Percentiles rank a stretch among this genome's conserved stretches.
Evolutionary conservation across 2,113 vertebrate genomes (phyloP).

Genomic region (Epinephelus lanceolatus): DNA sequence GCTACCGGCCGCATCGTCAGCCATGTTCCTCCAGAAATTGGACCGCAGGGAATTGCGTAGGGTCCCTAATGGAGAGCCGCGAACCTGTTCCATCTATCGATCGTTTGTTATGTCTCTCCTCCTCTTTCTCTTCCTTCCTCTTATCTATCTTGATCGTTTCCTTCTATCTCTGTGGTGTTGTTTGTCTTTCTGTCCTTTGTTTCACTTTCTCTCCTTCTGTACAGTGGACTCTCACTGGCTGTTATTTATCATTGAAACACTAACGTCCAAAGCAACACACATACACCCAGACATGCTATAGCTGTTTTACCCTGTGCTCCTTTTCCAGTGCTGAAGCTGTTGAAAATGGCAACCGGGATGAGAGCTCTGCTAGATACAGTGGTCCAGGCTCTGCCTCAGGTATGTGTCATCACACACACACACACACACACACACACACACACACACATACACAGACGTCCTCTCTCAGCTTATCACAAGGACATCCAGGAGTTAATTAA

Average conservation of each 20-base stretch:
- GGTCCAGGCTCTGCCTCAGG: constrained; percentile 97
- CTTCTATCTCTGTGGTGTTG: not conserved
- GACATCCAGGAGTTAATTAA: constrained; percentile 66
- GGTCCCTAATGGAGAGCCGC: constrained; percentile 36
- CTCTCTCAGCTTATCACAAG: constrained; percentile 48
- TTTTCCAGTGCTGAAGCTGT: constrained; percentile 91
- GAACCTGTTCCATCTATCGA: constrained; percentile 25
- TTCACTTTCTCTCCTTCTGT: constrained; percentile 1
- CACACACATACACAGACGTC: not conserved
- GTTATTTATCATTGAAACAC: not conserved
- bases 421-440: constrained; percentile 18
- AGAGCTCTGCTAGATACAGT: constrained; percentile 95
- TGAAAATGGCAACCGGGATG: constrained; percentile 99
- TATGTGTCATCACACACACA: constrained; percentile 45
- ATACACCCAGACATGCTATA: not conserved
- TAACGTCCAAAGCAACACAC: not conserved
- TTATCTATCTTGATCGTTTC: constrained; percentile 5
- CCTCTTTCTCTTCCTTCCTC: not conserved
- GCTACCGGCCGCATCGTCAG: constrained; percentile 1
- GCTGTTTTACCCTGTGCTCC: constrained; percentile 3
- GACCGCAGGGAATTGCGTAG: constrained; percentile 45
- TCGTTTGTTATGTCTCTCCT: constrained; percentile 7
- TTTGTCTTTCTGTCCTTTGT: constrained; percentile 14
- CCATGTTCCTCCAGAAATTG: constrained; percentile 54
- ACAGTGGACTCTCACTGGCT: not conserved